Evolutionary conservation across 2,888 invertebrate species (phyloP), one percentile per base, ranked within the genome.

Genomic region (Euphydryas editha): DNA sequence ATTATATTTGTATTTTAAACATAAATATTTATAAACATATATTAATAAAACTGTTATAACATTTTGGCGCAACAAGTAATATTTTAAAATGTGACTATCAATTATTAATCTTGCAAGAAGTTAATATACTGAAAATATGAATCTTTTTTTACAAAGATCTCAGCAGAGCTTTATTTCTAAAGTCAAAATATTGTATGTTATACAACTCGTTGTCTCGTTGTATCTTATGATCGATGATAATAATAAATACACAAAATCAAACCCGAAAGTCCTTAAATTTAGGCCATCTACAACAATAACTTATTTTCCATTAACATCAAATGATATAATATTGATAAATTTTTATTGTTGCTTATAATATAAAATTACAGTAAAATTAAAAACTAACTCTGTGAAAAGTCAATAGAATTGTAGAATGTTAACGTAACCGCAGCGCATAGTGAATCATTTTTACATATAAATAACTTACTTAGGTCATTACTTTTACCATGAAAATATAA

Each of bases 281-380:
- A 54, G 36, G 36, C 36, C 10, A 54, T 30, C 51, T n/a, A 8
- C 11, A 30, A 54, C 36, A 54, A 54, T 17, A 54, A 30, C 8
- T 30, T 8, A n/a, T 18, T 17, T 36, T 36, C 54, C 54, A 17
- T 36, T 30, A 36, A 54, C 10, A 54, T 4, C 6, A 24, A 17
- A 24, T n/a, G 17, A 36, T 36, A 36, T 17, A 7, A 8, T n/a
- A 54, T 30, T 20, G 15, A n/a, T 24, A 5, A 8, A 8, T 30
- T 30, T 30, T 17, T 0, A 17, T 36, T 6, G 36, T 36, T 36
- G 15, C 49, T 24, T 44, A n/a, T n/a, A 20, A 51, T 51, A 51
- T 51, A 51, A 54, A 21, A n/a, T 54, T 36, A 54, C 11, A 54
- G 17, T n/a, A 36, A 36, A 17, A 54, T 54, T n/a, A 30, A 54